Conservation (phyloP, 1,140 invertebrate species). For the Platorchestia sp. region DNA sequence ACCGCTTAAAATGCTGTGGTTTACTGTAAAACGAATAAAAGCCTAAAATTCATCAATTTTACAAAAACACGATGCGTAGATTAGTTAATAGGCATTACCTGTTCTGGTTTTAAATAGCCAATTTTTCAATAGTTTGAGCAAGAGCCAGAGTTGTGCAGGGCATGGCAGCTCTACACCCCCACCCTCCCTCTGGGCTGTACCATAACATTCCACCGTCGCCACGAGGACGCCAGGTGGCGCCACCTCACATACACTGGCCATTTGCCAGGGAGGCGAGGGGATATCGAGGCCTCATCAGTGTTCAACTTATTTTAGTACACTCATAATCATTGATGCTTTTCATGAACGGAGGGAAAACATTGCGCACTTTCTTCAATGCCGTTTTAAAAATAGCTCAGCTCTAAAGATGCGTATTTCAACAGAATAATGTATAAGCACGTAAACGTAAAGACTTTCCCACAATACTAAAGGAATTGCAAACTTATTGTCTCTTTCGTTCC, state of each 20-base stretch:
- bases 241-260: constrained; percentile 35
- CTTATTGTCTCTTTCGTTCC: neutral
- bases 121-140: neutral
- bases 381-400: neutral
- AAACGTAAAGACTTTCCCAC: neutral
- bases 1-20: neutral
- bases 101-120: neutral
- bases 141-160: constrained; percentile 22
- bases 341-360: neutral
- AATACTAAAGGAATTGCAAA: neutral
- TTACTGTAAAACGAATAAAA: neutral
- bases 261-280: constrained; percentile 21
- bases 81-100: neutral
- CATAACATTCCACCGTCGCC: constrained; percentile 53
- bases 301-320: neutral
- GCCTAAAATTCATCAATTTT: neutral
- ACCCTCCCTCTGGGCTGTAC: constrained; percentile 44
- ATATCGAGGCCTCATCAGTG: neutral
- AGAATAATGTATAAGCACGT: neutral
- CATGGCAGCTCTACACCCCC: constrained; percentile 30
- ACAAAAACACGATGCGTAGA: neutral
- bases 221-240: constrained; percentile 39
- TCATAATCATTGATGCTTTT: neutral
- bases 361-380: neutral
- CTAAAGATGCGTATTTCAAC: neutral